Base-by-base conservation (phyloP, 2,113 vertebrate genomes). In the Catharus bicknelli region DNA sequence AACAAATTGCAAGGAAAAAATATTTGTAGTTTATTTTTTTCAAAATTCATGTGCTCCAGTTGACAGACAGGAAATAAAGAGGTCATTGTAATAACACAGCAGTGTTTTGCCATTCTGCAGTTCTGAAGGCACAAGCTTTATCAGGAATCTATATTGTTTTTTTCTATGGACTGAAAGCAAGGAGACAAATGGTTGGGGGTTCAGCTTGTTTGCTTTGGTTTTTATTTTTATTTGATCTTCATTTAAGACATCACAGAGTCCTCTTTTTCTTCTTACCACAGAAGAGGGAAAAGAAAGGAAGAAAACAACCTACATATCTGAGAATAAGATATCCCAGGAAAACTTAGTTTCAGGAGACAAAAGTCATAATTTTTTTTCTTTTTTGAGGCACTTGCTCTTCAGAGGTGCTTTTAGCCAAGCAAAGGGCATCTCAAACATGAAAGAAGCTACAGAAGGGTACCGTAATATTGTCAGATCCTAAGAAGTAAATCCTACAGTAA, bases 171-270 rank as follows among this genome's bases (percentile, higher is more conserved):
- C 6, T 47, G 30, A 66, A 19, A 77, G 7, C 53, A 34, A 43
- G 59, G 11, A 78, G 15, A 16, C 2, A 81, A 53, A 70, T 0
- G 0, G 1, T 4, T 78, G 7, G 5, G 5, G 3, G 0, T 53
- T 53, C 7, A n/a, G 3, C 18, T 54, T 53, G 6, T 73, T 36
- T 32, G 6, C 18, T 26, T 36, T 48, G 19, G 19, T 66, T 22
- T 13, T 68, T 54, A 5, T 2, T 45, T 83, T 83, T 83, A 5
- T 11, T 80, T 72, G 3, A 1, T 55, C 6, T 69, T 61, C 18
- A 38, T 40, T 45, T 66, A 42, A 16, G 13, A 48, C 5, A 43
- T 38, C 19, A 42, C 7, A 75, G 18, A 5, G 42, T 20, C 2
- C 2, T 9, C 42, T 48, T 13, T 14, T 19, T 42, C 11, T 21